phyloP scores from a whole-genome alignment of 2,797 vertebrate species.

The Miichthys miiuy region DNA sequence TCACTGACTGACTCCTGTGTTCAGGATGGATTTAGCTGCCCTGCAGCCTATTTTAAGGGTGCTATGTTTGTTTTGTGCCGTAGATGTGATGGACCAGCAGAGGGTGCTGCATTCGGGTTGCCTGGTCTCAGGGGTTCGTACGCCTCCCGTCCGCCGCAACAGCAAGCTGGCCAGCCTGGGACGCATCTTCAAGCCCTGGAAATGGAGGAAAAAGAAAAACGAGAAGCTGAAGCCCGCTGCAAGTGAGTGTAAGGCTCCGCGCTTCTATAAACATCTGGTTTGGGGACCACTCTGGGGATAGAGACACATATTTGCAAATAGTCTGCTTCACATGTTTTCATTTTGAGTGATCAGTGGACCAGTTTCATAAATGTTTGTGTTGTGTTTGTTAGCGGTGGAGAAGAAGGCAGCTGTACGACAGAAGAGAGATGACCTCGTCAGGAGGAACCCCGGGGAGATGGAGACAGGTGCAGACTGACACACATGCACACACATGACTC shows the following conservation, averaged over 20 bases:
- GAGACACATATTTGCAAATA: not conserved
- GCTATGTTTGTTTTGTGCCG: conserved; percentile 45
- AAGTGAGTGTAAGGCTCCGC: conserved; percentile 76
- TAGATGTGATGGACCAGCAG: conserved; percentile 95
- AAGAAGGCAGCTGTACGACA: conserved; percentile 90
- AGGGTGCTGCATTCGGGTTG: conserved; percentile 90
- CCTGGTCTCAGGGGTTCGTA: conserved; percentile 93
- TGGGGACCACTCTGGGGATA: not conserved
- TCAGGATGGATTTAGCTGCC: not conserved
- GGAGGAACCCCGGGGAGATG: conserved; percentile 88
- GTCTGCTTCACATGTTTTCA: not conserved
- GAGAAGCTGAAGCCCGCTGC: conserved; percentile 93
- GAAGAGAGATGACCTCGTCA: conserved; percentile 90
- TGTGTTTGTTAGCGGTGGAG: conserved; percentile 85
- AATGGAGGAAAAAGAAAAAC: conserved; percentile 99
- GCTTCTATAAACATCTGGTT: not conserved
- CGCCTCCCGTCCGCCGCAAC: conserved; percentile 93
- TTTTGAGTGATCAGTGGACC: not conserved
- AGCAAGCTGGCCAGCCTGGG: conserved; percentile 96
- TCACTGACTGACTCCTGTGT: not conserved
- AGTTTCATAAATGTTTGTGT: conserved; percentile 51
- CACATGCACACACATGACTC: conserved; percentile 15
- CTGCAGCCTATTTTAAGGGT: conserved; percentile 1
- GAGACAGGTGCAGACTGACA: conserved; percentile 84
- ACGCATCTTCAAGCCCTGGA: conserved; percentile 98